A percentile compares a stretch with the other conserved stretches of the same genome.
phyloP scores from a whole-genome alignment of 2,888 invertebrate genomes.

The Stenodema calcarata region DNA sequence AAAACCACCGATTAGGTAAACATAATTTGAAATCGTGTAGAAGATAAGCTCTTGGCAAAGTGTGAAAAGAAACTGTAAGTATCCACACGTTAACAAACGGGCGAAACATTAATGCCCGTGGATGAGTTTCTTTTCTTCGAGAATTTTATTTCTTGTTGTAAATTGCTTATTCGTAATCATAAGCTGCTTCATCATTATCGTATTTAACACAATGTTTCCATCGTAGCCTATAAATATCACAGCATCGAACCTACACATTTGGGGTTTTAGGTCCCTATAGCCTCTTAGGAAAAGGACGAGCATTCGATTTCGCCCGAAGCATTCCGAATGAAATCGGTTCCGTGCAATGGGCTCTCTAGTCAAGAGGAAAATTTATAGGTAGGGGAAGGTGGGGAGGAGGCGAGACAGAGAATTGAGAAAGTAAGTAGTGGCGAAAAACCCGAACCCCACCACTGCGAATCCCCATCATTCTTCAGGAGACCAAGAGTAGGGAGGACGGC shows the following conservation, averaged over 20 bases:
- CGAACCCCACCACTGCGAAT: neutral
- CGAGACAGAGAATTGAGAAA: conserved; percentile 3
- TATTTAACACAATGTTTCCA: neutral
- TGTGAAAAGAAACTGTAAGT: too few relatives aligned
- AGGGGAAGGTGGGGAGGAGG: neutral
- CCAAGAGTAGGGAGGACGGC: neutral
- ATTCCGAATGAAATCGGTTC: conserved; percentile 17
- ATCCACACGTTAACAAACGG: too few relatives aligned
- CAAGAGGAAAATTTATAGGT: conserved; percentile 5
- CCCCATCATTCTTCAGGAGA: neutral
- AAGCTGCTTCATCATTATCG: neutral
- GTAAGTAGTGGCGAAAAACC: conserved; percentile 12
- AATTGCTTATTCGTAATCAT: too few relatives aligned
- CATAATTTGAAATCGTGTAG: too few relatives aligned
- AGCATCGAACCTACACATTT: neutral
- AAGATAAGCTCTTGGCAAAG: too few relatives aligned
- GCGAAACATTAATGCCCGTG: too few relatives aligned
- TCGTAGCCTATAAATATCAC: neutral
- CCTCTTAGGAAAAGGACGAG: neutral
- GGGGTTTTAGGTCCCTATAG: neutral
- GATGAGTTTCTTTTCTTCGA: too few relatives aligned
- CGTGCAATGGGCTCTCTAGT: conserved; percentile 6
- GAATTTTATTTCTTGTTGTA: too few relatives aligned
- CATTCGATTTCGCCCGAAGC: neutral
- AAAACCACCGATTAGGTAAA: too few relatives aligned